Conservation (phyloP, 1,140 invertebrate species). For the Doryteuthis pealeii region DNA sequence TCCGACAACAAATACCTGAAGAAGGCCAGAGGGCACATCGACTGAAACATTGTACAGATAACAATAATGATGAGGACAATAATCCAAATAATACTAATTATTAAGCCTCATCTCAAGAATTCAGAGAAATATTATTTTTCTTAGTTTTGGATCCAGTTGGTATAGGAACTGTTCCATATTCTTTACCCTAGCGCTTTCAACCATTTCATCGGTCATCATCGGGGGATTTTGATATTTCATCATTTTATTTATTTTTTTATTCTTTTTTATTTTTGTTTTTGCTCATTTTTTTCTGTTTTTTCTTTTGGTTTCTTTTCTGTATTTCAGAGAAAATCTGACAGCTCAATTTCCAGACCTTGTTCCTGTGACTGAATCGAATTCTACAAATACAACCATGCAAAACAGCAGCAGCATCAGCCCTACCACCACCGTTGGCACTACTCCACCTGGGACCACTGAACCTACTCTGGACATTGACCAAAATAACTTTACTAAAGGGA, state of each 20-base stretch:
- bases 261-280: too few relatives aligned
- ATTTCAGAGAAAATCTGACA: neutral
- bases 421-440: neutral
- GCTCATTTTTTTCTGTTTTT: too few relatives aligned
- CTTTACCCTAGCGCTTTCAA: too few relatives aligned
- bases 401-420: neutral
- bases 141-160: too few relatives aligned
- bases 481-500: slow-evolving; percentile 22
- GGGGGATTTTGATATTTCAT: too few relatives aligned
- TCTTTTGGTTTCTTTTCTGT: too few relatives aligned
- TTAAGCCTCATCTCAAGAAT: neutral
- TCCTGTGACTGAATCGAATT: neutral
- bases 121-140: neutral
- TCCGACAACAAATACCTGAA: neutral
- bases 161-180: too few relatives aligned
- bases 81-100: neutral
- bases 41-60: neutral
- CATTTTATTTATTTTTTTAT: too few relatives aligned
- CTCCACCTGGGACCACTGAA: neutral
- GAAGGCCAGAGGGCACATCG: neutral
- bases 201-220: too few relatives aligned
- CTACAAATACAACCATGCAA: neutral
- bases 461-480: neutral
- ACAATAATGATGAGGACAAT: neutral
- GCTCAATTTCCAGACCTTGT: neutral